phyloP scores from a whole-genome alignment of 2,113 vertebrate genomes.

The Glaucomys volans region DNA sequence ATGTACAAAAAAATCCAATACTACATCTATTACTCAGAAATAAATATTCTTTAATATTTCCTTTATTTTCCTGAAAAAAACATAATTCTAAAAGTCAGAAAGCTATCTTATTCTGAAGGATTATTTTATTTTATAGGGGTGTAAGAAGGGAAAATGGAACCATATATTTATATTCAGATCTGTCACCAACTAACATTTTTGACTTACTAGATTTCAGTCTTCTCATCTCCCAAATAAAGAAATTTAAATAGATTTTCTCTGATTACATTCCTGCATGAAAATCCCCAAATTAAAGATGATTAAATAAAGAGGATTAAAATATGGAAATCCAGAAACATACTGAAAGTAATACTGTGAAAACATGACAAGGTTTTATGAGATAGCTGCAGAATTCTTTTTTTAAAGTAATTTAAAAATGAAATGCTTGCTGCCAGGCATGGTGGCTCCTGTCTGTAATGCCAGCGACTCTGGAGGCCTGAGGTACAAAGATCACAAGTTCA shows the following conservation, averaged over 20 bases:
- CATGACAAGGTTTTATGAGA: not conserved
- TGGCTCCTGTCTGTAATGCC: too few relatives aligned
- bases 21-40: not conserved
- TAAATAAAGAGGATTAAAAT: not conserved
- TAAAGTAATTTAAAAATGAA: not conserved
- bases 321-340: not conserved
- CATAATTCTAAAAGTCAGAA: not conserved
- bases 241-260: not conserved
- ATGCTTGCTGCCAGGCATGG: too few relatives aligned
- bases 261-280: not conserved
- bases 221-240: slow-evolving; percentile 17
- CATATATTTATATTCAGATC: not conserved
- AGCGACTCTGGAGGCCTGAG: too few relatives aligned
- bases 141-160: not conserved
- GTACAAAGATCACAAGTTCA: too few relatives aligned
- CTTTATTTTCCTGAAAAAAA: not conserved
- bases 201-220: not conserved
- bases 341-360: not conserved
- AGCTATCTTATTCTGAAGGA: not conserved
- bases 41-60: not conserved
- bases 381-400: not conserved
- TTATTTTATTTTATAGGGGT: not conserved
- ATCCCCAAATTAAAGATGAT: not conserved
- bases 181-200: not conserved
- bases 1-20: not conserved